Conservation (phyloP, 2,888 invertebrate species). For the Geophilus truncorum region DNA sequence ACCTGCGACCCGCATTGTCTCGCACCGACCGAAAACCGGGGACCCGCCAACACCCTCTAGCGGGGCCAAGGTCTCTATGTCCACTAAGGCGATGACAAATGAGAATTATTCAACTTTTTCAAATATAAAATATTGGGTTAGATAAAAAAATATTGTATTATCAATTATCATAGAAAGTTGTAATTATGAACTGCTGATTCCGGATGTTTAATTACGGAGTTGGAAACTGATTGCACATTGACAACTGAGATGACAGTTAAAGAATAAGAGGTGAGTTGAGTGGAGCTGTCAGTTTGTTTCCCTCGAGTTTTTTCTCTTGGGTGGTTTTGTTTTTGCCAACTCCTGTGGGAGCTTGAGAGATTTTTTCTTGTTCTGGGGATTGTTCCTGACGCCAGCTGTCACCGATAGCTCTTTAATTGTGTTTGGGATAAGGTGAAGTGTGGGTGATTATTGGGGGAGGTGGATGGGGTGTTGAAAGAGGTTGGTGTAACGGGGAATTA, state of each 20-base stretch:
- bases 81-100: neutral
- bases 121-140: no score
- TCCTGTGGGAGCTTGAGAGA: no score
- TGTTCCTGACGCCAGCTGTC: neutral
- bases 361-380: no score
- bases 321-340: neutral
- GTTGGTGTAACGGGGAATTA: no score
- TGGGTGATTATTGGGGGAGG: neutral
- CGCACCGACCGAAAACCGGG: neutral
- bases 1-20: conserved; percentile 6
- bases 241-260: neutral
- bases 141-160: no score
- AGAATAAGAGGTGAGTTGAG: neutral
- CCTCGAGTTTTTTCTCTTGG: neutral
- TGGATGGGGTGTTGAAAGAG: no score
- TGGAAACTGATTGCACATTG: neutral
- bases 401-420: conserved; percentile 5
- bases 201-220: neutral
- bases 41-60: neutral
- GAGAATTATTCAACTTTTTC: no score
- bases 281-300: neutral
- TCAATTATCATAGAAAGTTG: neutral
- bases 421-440: neutral
- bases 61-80: neutral
- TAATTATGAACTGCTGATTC: neutral